Evolutionary conservation across 2,113 vertebrate genomes (phyloP).

Genomic region (Neolamprologus tretocephalus): DNA sequence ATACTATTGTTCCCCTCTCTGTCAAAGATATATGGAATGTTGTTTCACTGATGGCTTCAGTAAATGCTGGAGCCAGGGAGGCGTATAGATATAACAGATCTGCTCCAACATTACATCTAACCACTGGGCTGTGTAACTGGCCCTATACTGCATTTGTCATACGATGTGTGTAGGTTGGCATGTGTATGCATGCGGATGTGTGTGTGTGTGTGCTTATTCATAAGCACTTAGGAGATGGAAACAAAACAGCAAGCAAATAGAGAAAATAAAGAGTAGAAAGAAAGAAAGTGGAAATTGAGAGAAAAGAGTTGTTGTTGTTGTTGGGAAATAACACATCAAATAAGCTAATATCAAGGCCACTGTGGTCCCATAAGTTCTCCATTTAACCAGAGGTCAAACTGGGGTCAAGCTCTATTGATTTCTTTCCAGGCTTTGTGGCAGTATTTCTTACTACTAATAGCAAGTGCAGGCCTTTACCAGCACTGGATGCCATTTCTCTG

Average conservation of each 20-base stretch:
- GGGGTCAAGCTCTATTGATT: slow-evolving; percentile 71
- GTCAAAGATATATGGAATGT: slow-evolving; percentile 60
- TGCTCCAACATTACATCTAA: slow-evolving; percentile 41
- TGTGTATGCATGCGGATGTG: background rate
- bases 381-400: slow-evolving; percentile 60
- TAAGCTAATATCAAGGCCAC: slow-evolving; percentile 59
- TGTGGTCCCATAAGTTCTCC: slow-evolving; percentile 61
- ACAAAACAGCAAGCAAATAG: slow-evolving; percentile 1
- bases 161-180: background rate
- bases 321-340: slow-evolving; percentile 52
- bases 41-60: slow-evolving; percentile 55
- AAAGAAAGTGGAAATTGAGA: background rate
- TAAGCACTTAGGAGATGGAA: slow-evolving; percentile 28
- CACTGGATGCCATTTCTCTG: slow-evolving; percentile 5
- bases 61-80: slow-evolving; percentile 57
- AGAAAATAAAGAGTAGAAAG: background rate
- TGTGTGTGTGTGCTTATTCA: background rate
- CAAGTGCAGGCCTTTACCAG: slow-evolving; percentile 23
- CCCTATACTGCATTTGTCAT: slow-evolving; percentile 46
- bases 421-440: slow-evolving; percentile 51
- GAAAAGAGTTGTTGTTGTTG: background rate
- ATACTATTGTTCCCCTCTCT: slow-evolving; percentile 56
- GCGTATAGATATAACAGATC: slow-evolving; percentile 57
- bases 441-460: slow-evolving; percentile 62
- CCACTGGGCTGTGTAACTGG: slow-evolving; percentile 59